phyloP scores from a whole-genome alignment of 92 coral and sea anemone species.

The Bergia puertoricense region DNA sequence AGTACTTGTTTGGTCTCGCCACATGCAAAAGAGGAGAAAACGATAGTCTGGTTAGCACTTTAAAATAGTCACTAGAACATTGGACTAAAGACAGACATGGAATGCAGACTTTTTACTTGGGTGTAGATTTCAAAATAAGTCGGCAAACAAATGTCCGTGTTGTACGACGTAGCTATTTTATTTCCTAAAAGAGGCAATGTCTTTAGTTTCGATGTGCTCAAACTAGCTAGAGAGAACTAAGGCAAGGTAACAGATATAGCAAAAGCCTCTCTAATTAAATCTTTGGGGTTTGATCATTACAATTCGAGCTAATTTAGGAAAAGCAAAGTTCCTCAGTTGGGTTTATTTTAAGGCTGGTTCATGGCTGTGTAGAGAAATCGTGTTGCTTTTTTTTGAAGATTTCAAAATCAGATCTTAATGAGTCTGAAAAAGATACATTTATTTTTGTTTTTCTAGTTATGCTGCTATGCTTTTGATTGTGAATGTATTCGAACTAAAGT shows the following conservation, averaged over 20 bases:
- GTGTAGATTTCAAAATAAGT: slow-evolving; percentile 3
- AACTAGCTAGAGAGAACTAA: not conserved
- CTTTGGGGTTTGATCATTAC: slow-evolving; percentile 14
- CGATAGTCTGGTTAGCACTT: slow-evolving; percentile 7
- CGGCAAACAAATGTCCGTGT: slow-evolving; percentile 2
- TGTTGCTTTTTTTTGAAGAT: not conserved
- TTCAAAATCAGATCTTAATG: not conserved
- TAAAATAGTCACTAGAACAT: not conserved
- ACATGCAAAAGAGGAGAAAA: not conserved
- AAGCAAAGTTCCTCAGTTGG: not conserved
- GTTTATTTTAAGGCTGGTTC: slow-evolving; percentile 8
- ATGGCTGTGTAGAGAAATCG: not conserved
- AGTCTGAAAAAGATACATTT: not conserved
- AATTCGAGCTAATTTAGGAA: not conserved
- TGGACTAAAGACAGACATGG: not conserved
- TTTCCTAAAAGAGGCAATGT: slow-evolving; percentile 32
- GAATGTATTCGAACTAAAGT: not conserved
- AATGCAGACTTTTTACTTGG: slow-evolving; percentile 7
- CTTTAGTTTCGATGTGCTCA: not conserved
- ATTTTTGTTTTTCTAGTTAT: not conserved
- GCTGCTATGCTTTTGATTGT: not conserved
- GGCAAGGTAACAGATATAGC: not conserved
- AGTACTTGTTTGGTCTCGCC: not conserved
- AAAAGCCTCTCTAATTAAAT: slow-evolving; percentile 41
- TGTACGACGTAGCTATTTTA: slow-evolving; percentile 29